Evolutionary conservation across 2,797 vertebrate species (phyloP), one percentile per base, ranked within the genome.

Genomic region (Trematomus bernacchii): DNA sequence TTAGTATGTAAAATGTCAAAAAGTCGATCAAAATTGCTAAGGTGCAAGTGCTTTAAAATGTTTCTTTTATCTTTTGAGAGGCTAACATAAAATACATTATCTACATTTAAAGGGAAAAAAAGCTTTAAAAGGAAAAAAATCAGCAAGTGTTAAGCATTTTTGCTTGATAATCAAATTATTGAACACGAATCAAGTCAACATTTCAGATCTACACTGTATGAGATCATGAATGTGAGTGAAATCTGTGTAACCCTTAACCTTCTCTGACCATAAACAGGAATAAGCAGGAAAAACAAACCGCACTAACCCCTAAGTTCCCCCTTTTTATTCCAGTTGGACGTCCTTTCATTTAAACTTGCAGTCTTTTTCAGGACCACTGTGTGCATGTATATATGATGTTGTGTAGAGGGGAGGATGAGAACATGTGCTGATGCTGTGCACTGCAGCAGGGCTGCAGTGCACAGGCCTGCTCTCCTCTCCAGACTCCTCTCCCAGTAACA

Each of bases 401-500:
- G 19, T 51, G 69, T 48, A 1, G 10, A 19, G 11, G 9, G 13
- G n/a, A 58, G 21, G 9, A 0, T 46, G 8, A 71, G 6, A 72
- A 5, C 2, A 4, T 69, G 71, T 79, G 51, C 54, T 77, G 74
- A 59, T 57, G 82, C 13, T 2, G 47, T 77, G 64, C 76, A 80
- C 18, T 66, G 54, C 81, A 82, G 87, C 87, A 90, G 91, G 88
- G 72, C 82, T 90, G 73, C 89, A 83, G 81, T 85, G 86, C 57
- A 64, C 90, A 16, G 86, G 82, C 71, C 83, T 91, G 76, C 88
- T 96, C 87, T 94, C 96, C 78, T 97, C 88, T 91, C 83, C 95
- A 95, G 96, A 97, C 83, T 77, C 96, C 44, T 96, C 96, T 82
- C 94, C 96, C 93, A 95, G 94, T 83, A 86, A 50, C 87, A 58